A percentile compares a stretch with the other conserved stretches of the same genome.
These are phyloP conservation scores for Chrysoperla carnea DNA, from an alignment of 1,140 invertebrate genomes.

Conservation along the genomic window DNA sequence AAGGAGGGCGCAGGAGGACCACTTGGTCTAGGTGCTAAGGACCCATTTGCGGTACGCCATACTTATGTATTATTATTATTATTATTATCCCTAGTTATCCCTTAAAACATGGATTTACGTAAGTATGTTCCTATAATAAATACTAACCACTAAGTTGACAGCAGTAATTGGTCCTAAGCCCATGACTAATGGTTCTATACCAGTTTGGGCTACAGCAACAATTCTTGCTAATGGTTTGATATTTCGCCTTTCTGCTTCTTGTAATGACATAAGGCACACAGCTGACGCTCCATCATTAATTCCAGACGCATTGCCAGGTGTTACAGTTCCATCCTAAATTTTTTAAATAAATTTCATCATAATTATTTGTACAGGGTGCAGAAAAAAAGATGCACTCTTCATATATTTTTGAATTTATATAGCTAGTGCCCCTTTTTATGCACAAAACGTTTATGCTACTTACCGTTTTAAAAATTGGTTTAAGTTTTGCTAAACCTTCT, in stretches of 20 bases:
- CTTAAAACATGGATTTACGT: too few species aligned
- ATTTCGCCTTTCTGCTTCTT: conserved; percentile 27
- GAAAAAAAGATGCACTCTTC: too few species aligned
- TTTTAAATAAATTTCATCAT: not conserved
- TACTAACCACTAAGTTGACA: conserved; percentile 41
- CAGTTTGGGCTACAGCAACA: conserved; percentile 42
- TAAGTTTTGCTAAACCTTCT: conserved; percentile 39
- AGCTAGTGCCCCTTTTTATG: too few species aligned
- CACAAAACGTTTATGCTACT: not conserved
- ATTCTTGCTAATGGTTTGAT: conserved; percentile 40
- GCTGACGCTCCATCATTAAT: conserved; percentile 79
- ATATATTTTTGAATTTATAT: too few species aligned
- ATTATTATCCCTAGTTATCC: too few species aligned
- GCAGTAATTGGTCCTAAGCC: conserved; percentile 58
- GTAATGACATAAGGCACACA: conserved; percentile 45
- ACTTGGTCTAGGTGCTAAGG: too few species aligned
- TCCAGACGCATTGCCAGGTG: conserved; percentile 63
- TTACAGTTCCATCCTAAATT: conserved; percentile 45
- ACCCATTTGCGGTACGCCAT: too few species aligned
- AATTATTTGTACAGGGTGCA: too few species aligned
- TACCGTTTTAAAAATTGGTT: conserved; percentile 43
- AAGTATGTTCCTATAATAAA: too few species aligned
- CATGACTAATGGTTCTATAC: conserved; percentile 59
- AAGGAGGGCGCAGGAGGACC: too few species aligned
- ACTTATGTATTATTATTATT: too few species aligned